Conservation (phyloP, 1,140 invertebrate species). For the Brachionus manjavacas region DNA sequence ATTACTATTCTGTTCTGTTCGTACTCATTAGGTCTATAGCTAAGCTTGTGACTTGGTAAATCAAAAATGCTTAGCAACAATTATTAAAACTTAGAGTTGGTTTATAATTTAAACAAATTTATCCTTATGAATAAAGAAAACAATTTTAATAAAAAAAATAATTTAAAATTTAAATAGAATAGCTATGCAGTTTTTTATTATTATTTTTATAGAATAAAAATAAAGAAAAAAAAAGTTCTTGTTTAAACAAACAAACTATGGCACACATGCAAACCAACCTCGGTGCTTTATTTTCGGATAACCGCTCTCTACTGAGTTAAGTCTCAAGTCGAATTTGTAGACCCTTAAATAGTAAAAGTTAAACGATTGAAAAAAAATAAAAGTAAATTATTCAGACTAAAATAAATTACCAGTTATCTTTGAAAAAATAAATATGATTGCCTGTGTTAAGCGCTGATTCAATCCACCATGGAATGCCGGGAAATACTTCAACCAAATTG, state of each 20-base stretch:
- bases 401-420: slow-evolving; percentile 1
- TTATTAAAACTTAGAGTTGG: background rate
- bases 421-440: slow-evolving; percentile 1
- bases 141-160: background rate
- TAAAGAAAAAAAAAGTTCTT: background rate
- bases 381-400: background rate
- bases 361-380: background rate
- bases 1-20: background rate
- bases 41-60: background rate
- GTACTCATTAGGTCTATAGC: background rate
- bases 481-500: background rate
- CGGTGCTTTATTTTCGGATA: slow-evolving; percentile 18
- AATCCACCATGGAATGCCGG: slow-evolving; percentile 5
- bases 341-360: background rate
- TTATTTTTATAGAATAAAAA: background rate
- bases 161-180: background rate
- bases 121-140: background rate
- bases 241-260: background rate
- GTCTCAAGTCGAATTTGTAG: background rate
- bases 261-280: slow-evolving; percentile 31
- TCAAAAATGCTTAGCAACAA: background rate
- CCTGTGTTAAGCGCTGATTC: background rate
- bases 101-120: background rate
- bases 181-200: background rate
- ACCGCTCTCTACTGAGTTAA: background rate